phyloP scores from a whole-genome alignment of 1,140 invertebrate species.

The Parapsyche elsis region DNA sequence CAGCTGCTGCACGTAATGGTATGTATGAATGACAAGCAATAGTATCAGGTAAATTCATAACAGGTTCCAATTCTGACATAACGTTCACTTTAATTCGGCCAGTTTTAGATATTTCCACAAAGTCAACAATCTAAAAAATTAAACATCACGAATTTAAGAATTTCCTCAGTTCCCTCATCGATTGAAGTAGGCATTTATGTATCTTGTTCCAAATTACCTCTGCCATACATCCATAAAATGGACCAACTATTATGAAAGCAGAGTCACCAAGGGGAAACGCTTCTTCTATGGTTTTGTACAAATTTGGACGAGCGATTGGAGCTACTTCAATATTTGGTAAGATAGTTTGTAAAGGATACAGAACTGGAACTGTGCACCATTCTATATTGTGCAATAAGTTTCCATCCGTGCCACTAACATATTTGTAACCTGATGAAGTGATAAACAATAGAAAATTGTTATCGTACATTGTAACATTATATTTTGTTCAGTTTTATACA shows the following conservation, averaged over 20 bases:
- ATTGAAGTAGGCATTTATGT: not conserved
- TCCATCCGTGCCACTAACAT: conserved; percentile 63
- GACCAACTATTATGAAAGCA: conserved; percentile 83
- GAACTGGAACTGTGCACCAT: conserved; percentile 69
- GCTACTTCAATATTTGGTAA: conserved; percentile 62
- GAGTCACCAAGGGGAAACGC: conserved; percentile 75
- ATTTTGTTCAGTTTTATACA: conserved; percentile 46
- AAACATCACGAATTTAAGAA: conserved; percentile 15
- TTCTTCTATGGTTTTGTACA: conserved; percentile 72
- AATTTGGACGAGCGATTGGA: conserved; percentile 53
- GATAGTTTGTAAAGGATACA: conserved; percentile 78
- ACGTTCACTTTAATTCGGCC: conserved; percentile 70
- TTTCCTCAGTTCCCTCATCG: not conserved
- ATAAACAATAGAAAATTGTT: no score
- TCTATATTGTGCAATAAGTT: conserved; percentile 76
- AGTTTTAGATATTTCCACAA: conserved; percentile 61
- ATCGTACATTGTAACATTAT: conserved; percentile 44
- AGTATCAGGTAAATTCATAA: conserved; percentile 36
- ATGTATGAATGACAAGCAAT: conserved; percentile 57
- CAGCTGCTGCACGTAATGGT: conserved; percentile 60
- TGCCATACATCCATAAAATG: conserved; percentile 83
- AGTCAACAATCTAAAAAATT: conserved; percentile 62
- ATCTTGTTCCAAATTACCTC: conserved; percentile 68
- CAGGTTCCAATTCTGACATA: conserved; percentile 65
- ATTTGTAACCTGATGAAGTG: conserved; percentile 66